A percentile compares a stretch with the other conserved stretches of the same genome.
phyloP scores from a whole-genome alignment of 1,140 invertebrate genomes.

The Phocides pigmalion region DNA sequence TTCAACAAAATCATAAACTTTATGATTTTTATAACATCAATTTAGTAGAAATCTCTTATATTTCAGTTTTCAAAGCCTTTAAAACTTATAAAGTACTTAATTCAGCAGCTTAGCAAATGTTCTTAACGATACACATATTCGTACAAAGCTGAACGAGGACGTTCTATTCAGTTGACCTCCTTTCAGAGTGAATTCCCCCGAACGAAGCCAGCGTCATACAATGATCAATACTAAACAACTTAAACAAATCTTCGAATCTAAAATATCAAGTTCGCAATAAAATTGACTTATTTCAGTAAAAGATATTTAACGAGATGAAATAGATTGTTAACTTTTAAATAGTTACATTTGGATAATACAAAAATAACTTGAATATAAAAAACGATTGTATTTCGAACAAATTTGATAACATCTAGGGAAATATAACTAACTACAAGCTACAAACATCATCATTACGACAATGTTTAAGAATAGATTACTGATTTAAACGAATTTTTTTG shows the following conservation, averaged over 20 bases:
- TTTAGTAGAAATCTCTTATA: constrained; percentile 6
- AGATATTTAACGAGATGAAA: too few species aligned
- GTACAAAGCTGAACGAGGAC: constrained; percentile 41
- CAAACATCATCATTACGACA: too few species aligned
- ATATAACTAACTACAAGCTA: too few species aligned
- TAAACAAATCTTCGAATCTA: constrained; percentile 73
- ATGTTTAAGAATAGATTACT: too few species aligned
- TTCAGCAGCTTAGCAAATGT: constrained; percentile 14
- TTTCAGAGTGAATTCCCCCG: constrained; percentile 54
- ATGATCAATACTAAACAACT: constrained; percentile 63
- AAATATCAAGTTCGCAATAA: constrained; percentile 16
- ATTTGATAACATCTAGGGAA: too few species aligned
- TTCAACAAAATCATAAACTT: constrained; percentile 6
- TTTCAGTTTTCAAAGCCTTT: not conserved
- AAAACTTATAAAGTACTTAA: constrained; percentile 15
- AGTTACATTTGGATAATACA: too few species aligned
- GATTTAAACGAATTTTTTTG: too few species aligned
- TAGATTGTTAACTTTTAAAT: too few species aligned
- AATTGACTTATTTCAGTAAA: too few species aligned
- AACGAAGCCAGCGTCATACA: constrained; percentile 49
- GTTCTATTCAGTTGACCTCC: constrained; percentile 62
- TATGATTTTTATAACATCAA: too few species aligned
- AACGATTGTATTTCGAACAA: too few species aligned
- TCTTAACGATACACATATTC: constrained; percentile 22
- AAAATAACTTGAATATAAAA: too few species aligned